These are phyloP conservation scores for Chunga burmeisteri DNA, from an alignment of 2,113 vertebrate species.

Conservation along the genomic window DNA sequence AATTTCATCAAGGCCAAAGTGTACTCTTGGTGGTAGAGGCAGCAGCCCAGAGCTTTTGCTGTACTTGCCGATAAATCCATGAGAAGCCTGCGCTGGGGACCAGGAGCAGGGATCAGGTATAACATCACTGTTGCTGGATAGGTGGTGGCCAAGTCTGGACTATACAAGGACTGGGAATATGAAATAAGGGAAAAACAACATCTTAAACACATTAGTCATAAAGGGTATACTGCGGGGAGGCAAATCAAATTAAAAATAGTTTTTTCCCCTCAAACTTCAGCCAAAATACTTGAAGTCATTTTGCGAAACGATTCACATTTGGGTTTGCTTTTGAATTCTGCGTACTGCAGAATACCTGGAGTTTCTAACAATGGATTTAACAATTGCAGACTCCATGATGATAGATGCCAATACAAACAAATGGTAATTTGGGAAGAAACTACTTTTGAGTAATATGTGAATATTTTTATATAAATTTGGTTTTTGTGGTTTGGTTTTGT, in stretches of 20 bases:
- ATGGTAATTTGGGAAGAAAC: background rate
- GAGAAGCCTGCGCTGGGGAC: background rate
- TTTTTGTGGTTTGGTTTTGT: background rate
- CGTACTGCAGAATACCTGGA: background rate
- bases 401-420: background rate
- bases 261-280: background rate
- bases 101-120: rapidly evolving
- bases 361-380: background rate
- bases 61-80: background rate
- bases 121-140: background rate
- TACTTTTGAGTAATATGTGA: background rate
- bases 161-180: background rate
- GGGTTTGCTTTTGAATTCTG: background rate
- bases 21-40: background rate
- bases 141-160: no score
- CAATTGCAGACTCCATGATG: background rate
- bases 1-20: background rate
- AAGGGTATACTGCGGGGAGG: background rate
- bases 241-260: background rate
- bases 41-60: background rate
- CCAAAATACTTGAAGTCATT: background rate
- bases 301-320: background rate
- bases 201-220: background rate
- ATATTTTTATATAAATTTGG: background rate
- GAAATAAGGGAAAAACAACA: background rate